These are phyloP conservation scores for Leptinotarsa texana DNA, from an alignment of 1,140 invertebrate species.

Conservation along the genomic window DNA sequence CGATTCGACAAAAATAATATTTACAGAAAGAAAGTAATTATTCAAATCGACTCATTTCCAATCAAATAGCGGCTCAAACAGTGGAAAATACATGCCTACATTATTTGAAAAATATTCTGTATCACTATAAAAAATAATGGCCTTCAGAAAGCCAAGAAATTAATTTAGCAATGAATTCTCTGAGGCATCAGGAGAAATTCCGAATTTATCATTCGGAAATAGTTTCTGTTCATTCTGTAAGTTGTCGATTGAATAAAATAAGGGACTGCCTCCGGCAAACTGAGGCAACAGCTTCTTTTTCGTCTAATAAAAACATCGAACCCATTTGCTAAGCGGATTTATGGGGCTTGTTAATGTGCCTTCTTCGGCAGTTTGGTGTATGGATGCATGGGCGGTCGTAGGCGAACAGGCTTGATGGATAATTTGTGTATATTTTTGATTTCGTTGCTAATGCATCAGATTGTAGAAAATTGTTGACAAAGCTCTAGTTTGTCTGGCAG, in stretches of 20 bases:
- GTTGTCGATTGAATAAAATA: background rate
- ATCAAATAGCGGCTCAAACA: too few species aligned
- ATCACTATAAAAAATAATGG: background rate
- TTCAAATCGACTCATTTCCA: too few species aligned
- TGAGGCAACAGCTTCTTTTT: background rate
- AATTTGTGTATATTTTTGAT: background rate
- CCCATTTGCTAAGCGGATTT: background rate
- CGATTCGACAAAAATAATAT: too few species aligned
- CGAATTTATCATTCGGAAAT: background rate
- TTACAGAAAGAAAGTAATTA: too few species aligned
- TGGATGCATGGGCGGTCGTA: background rate
- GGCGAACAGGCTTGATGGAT: background rate
- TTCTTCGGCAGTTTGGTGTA: slow-evolving; percentile 2
- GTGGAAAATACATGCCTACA: too few species aligned
- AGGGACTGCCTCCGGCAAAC: background rate
- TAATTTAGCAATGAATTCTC: background rate
- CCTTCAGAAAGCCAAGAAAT: background rate
- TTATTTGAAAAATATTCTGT: background rate
- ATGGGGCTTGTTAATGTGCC: background rate
- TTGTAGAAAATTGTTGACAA: background rate
- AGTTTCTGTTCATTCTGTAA: background rate
- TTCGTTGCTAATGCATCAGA: background rate
- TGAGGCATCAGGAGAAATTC: too few species aligned
- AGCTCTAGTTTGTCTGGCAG: too few species aligned
- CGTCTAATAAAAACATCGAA: background rate